These are phyloP conservation scores for Dilophus febrilis DNA, from an alignment of 2,888 invertebrate species.

Conservation along the genomic window DNA sequence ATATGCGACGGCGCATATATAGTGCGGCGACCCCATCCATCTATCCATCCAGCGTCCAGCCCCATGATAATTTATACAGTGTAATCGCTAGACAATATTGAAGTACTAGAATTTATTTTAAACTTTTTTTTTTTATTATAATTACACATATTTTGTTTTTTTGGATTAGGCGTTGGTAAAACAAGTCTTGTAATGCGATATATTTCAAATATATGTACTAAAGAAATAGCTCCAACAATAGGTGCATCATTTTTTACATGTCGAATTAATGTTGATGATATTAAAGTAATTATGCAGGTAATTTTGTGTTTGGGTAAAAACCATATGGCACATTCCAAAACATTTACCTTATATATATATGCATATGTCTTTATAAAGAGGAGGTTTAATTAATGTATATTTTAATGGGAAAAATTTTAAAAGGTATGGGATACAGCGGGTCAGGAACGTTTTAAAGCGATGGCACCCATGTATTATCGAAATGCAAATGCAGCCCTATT, in stretches of 20 bases:
- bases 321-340: too few relatives aligned
- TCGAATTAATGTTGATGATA: constrained; percentile 53
- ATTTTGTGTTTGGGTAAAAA: constrained; percentile 10
- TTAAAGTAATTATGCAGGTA: constrained; percentile 63
- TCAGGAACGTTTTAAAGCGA: constrained; percentile 51
- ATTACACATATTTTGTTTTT: constrained; percentile 5
- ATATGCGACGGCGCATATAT: too few relatives aligned
- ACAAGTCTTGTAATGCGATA: constrained; percentile 71
- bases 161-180: constrained; percentile 69
- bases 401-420: constrained; percentile 6
- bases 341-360: too few relatives aligned
- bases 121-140: not conserved
- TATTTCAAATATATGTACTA: constrained; percentile 58
- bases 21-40: too few relatives aligned
- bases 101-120: not conserved
- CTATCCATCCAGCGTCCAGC: too few relatives aligned
- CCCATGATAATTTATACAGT: too few relatives aligned
- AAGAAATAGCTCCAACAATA: constrained; percentile 65
- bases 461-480: constrained; percentile 90
- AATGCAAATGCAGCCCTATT: constrained; percentile 80
- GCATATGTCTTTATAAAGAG: too few relatives aligned
- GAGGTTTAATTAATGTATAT: too few relatives aligned
- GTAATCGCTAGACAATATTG: too few relatives aligned
- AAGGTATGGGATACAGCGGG: constrained; percentile 32
- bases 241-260: constrained; percentile 83